phyloP scores from a whole-genome alignment of 2,797 vertebrate genomes.

The Heterohyrax brucei region DNA sequence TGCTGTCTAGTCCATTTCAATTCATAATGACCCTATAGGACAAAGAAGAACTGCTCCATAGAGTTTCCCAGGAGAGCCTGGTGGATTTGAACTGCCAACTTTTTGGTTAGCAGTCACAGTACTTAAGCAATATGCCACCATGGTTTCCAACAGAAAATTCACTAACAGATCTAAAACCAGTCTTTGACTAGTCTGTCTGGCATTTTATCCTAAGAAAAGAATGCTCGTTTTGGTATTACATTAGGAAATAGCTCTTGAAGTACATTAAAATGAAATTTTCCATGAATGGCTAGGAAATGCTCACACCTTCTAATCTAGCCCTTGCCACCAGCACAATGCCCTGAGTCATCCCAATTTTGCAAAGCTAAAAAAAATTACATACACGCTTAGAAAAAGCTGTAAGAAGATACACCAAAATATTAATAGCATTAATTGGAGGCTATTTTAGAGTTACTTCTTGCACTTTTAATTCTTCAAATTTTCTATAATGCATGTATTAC shows the following conservation, averaged over 20 bases:
- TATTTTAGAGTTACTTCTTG: constrained; percentile 64
- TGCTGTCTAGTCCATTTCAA: no score
- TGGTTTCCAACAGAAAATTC: neutral
- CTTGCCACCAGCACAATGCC: neutral
- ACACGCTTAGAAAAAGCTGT: constrained; percentile 22
- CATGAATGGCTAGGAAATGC: constrained; percentile 42
- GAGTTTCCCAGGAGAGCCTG: no score
- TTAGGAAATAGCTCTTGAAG: constrained; percentile 24
- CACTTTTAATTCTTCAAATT: constrained; percentile 35
- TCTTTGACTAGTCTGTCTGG: constrained; percentile 30
- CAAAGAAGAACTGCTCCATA: no score
- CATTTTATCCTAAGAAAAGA: constrained; percentile 64
- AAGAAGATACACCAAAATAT: constrained; percentile 15
- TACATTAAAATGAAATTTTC: constrained; percentile 30
- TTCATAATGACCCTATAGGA: no score
- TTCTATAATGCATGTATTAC: constrained; percentile 38
- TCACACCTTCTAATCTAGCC: neutral
- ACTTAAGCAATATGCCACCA: no score
- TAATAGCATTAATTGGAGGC: neutral
- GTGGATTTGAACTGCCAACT: no score
- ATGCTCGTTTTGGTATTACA: neutral
- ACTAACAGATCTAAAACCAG: constrained; percentile 51
- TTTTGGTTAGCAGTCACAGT: no score
- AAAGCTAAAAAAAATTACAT: neutral
- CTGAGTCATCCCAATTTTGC: constrained; percentile 2